Evolutionary conservation across 2,888 invertebrate genomes (phyloP), one percentile per base, ranked within the genome.

Genomic region (Drosophila colorata): DNA sequence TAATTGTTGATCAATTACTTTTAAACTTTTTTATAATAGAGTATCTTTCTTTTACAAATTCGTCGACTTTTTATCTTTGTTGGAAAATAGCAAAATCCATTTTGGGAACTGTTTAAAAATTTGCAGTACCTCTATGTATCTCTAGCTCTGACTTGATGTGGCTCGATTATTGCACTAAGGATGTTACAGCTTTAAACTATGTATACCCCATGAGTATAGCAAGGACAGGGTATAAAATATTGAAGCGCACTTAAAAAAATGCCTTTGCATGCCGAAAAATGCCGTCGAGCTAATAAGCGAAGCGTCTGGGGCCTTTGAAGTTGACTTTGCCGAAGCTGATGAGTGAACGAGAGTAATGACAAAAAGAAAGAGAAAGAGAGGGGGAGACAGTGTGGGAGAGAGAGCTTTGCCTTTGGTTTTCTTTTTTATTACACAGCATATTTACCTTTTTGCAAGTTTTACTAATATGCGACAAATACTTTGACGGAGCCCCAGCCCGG

Each of bases 241-340:
- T 74, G 55, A 60, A 78, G 83, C 82, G 61, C 80, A 68, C 71
- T 82, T 60, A 28, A 80, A 88, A 88, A 88, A 88, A 88, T 88
- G 74, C 83, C 72, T 88, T 88, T 84, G 87, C 66, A 53, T 40
- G 44, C 53, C 31, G n/a, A 75, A 85, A 84, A 83, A 88, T 83
- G 52, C 78, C 69, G 47, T 56, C 56, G 52, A 79, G 86, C 88
- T 88, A 88, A 83, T 83, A 83, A 81, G 82, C 75, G 71, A 66
- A 64, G 38, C 63, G 51, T 80, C 56, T 70, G 77, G 23, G 70
- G 58, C 80, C 83, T 83, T 88, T 83, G 83, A 88, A 77, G 82
- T 83, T 74, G 40, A 51, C 44, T 44, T 46, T 18, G 51, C 59
- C 40, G 59, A 60, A 57, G 51, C 48, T 57, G 63, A 33, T 28